Evolutionary conservation across 2,113 vertebrate genomes (phyloP).

Genomic region (Emydocephalus ijimae): DNA sequence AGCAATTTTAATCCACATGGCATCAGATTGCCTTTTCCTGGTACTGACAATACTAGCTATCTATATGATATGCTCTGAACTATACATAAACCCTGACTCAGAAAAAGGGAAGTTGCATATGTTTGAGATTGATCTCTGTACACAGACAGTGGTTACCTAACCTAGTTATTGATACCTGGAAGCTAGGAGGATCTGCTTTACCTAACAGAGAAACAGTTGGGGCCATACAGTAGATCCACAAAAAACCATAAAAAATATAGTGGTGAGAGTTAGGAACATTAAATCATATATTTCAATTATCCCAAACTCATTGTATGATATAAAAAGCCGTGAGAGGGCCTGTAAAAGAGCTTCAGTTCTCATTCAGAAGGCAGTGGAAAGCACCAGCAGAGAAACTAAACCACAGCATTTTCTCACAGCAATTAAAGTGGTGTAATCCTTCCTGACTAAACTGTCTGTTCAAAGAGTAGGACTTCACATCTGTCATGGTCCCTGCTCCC

Average conservation of each 20-base stretch:
- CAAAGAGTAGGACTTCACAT: neutral
- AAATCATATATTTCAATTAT: neutral
- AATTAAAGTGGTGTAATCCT: neutral
- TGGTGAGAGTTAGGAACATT: neutral
- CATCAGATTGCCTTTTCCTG: neutral
- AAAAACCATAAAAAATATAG: neutral
- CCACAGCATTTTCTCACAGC: neutral
- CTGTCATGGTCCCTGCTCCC: neutral
- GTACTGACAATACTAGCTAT: neutral
- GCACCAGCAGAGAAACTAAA: neutral
- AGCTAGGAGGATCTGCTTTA: neutral
- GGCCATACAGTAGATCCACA: neutral
- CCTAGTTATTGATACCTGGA: neutral
- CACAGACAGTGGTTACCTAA: neutral
- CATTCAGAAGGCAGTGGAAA: neutral
- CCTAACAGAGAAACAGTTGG: neutral
- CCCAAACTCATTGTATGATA: neutral
- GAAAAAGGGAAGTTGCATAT: neutral
- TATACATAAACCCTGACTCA: neutral
- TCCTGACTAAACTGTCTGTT: slow-evolving; percentile 9
- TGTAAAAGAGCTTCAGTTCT: neutral
- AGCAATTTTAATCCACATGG: neutral
- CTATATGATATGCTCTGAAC: neutral
- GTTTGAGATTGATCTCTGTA: neutral
- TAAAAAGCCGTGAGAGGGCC: neutral